A percentile compares a stretch with the other conserved stretches of the same genome.
Evolutionary conservation across 2,113 vertebrate genomes (phyloP).

Genomic region (Todiramphus chloris): DNA sequence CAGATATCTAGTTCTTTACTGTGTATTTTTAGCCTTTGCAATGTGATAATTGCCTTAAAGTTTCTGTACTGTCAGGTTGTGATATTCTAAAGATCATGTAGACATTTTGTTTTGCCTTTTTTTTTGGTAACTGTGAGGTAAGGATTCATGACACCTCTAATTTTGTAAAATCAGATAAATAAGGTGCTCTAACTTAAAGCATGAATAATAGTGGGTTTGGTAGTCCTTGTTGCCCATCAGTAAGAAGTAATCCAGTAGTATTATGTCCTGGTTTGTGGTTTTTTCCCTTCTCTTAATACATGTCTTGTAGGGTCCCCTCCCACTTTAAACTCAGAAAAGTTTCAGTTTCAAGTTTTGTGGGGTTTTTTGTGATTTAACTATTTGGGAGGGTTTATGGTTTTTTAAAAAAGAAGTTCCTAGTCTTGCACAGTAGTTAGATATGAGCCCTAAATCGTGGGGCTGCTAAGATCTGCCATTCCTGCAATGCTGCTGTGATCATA

Average conservation of each 20-base stretch:
- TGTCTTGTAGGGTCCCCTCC: neutral
- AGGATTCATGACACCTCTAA: neutral
- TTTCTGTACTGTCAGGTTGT: neutral
- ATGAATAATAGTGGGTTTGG: neutral
- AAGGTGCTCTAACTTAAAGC: neutral
- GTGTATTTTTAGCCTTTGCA: neutral
- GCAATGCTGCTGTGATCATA: neutral
- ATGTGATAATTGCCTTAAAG: neutral
- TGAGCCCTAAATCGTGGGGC: neutral
- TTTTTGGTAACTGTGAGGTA: neutral
- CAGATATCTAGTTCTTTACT: neutral
- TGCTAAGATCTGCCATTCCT: neutral
- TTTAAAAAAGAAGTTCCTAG: neutral
- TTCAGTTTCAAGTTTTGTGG: neutral
- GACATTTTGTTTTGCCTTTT: neutral
- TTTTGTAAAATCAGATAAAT: neutral
- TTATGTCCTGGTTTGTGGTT: neutral
- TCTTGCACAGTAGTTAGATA: neutral
- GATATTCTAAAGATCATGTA: rapidly evolving
- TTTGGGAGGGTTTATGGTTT: neutral
- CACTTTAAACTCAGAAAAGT: neutral
- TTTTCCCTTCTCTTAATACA: neutral
- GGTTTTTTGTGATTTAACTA: neutral
- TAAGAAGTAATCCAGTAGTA: neutral
- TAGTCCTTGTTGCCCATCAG: neutral